Evolutionary conservation across 2,888 invertebrate species (phyloP), one percentile per base, ranked within the genome.

Genomic region (Sphaeridia pumilis): DNA sequence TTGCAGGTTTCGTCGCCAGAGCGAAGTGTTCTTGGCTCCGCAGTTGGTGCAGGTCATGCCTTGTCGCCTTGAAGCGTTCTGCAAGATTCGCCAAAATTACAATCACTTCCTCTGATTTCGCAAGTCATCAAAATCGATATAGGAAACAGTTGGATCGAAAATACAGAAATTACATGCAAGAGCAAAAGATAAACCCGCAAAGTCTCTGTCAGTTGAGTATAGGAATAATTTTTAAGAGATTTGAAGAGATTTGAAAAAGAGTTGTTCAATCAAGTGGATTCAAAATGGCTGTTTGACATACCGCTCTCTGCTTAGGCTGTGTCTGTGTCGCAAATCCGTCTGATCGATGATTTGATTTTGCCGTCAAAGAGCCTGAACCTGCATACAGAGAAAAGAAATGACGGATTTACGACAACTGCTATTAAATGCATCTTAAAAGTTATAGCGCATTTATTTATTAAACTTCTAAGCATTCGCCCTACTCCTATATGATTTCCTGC

Each of bases 41-140:
- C 97, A 98, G 75, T 98, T 98, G 65, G 90, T 88, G 73, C 97
- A 98, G 49, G 77, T 73, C 67, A 88, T 76, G 59, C 90, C 92
- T 43, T 82, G 78, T 60, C 90, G 78, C 20, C 38, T n/a, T n/a
- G n/a, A n/a, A n/a, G n/a, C n/a, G n/a, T n/a, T n/a, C n/a, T n/a
- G n/a, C n/a, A n/a, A n/a, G n/a, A n/a, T n/a, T n/a, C n/a, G n/a
- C n/a, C n/a, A n/a, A n/a, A n/a, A n/a, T n/a, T n/a, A n/a, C n/a
- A n/a, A n/a, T n/a, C n/a, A n/a, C n/a, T n/a, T n/a, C n/a, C n/a
- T n/a, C n/a, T n/a, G n/a, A n/a, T n/a, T n/a, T n/a, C n/a, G n/a
- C n/a, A n/a, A n/a, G n/a, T n/a, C n/a, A n/a, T n/a, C n/a, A n/a
- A n/a, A n/a, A n/a, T n/a, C n/a, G n/a, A n/a, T n/a, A n/a, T n/a